Base-by-base conservation (phyloP, 2,797 vertebrate genomes). In the Notoglanidium macrostoma region DNA sequence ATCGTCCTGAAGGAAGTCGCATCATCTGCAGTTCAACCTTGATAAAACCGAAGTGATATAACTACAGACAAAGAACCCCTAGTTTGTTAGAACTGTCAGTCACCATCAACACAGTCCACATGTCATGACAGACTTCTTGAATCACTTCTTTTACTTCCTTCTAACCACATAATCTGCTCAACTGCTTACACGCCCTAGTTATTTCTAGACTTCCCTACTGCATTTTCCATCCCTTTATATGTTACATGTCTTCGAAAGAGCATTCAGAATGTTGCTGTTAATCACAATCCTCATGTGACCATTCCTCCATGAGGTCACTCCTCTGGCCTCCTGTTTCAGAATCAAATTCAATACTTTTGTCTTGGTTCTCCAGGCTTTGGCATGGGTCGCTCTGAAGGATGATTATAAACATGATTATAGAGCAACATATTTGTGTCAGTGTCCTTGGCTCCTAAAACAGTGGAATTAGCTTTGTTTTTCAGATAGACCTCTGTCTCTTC, bases 231-330 rank as follows among this genome's bases (percentile, higher is more conserved):
- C 23, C 2, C 54, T 59, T 79, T 35, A 57, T 21, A 35, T 78
- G 76, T 23, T 14, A 40, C 32, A 57, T 35, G 29, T 59, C 77
- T 35, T 57, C 49, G 8, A 54, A 12, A 17, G 26, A 11, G 54
- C 76, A 23, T 78, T 79, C 44, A 40, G 29, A 40, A 57, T 23
- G 77, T 79, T 79, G 55, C 19, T 40, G 77, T 79, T 59, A 40
- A 59, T 35, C 59, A 35, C 77, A 40, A 40, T 32, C 5, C 55
- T 79, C 29, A 23, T 77, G 49, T 77, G 51, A 54, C 49, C 49
- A 19, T 57, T 55, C 15, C n/a, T 15, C 12, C 14, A 5, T 55
- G 74, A 32, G 51, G 17, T 35, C 54, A 78, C 15, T 9, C 29
- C 54, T 59, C 32, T 79, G 19, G 19, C 1, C 9, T 78, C 23